These are phyloP conservation scores for Podarcis raffonei DNA, from an alignment of 2,113 vertebrate species.

Conservation along the genomic window DNA sequence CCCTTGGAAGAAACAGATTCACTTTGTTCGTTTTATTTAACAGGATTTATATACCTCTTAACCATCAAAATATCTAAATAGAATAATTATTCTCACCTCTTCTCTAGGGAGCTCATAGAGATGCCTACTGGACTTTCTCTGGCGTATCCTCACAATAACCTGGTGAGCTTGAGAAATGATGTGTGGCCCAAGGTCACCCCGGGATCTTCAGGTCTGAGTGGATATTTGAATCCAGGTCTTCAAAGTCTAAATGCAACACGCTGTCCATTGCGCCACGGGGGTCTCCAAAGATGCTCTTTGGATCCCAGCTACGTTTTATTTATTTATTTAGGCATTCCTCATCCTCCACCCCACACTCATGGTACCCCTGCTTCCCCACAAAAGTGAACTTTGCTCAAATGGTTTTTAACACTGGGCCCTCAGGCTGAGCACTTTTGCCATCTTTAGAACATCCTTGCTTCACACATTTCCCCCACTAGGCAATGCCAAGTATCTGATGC, in stretches of 20 bases:
- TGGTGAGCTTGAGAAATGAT: too few relatives aligned
- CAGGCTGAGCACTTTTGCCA: neutral
- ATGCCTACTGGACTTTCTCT: too few relatives aligned
- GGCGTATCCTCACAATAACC: too few relatives aligned
- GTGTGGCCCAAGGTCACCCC: too few relatives aligned
- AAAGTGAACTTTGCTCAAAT: neutral
- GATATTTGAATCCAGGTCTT: neutral
- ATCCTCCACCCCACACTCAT: neutral
- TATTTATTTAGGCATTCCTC: neutral
- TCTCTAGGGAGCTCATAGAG: too few relatives aligned
- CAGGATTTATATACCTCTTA: too few relatives aligned
- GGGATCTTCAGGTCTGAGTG: neutral
- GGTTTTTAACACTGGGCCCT: neutral
- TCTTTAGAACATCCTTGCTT: neutral
- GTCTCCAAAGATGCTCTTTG: neutral
- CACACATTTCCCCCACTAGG: neutral
- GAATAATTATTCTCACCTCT: too few relatives aligned
- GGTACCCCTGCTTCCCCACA: neutral
- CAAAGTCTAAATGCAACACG: neutral
- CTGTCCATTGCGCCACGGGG: neutral
- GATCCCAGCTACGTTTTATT: neutral
- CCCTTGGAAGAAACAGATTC: too few relatives aligned
- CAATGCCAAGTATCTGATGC: neutral
- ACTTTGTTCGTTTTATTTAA: too few relatives aligned
- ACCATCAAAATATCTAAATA: too few relatives aligned